Conservation (phyloP, 1,140 invertebrate species). For the Drosophila hydei region DNA sequence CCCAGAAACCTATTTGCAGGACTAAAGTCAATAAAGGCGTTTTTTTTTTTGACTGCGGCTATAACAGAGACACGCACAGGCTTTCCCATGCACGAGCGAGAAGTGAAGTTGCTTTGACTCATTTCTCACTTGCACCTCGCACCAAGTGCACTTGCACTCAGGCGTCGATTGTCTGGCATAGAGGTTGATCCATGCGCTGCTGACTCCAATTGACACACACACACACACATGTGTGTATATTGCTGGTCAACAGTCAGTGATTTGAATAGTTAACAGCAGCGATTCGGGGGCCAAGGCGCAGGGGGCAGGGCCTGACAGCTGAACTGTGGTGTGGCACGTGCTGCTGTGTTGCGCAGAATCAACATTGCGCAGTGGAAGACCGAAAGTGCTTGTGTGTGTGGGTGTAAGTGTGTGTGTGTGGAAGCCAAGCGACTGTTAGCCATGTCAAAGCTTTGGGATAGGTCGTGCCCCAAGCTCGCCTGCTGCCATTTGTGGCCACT, state of each 20-base stretch:
- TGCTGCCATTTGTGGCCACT: neutral
- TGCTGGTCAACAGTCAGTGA: slow-evolving; percentile 70
- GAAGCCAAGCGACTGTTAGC: slow-evolving; percentile 33
- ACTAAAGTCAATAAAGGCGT: slow-evolving; percentile 71
- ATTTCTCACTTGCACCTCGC: slow-evolving; percentile 3
- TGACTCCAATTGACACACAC: slow-evolving; percentile 2
- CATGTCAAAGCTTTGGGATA: slow-evolving; percentile 63
- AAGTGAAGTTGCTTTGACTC: slow-evolving; percentile 25
- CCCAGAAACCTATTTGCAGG: slow-evolving; percentile 76
- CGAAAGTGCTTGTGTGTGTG: slow-evolving; percentile 4
- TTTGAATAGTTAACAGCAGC: slow-evolving; percentile 55
- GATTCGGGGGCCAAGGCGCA: slow-evolving; percentile 8
- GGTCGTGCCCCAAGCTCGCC: slow-evolving; percentile 52
- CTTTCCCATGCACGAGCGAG: slow-evolving; percentile 10
- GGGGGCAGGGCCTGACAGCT: slow-evolving; percentile 46
- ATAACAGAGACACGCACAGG: slow-evolving; percentile 51
- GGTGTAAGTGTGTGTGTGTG: slow-evolving; percentile 30
- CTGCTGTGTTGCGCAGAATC: slow-evolving; percentile 61
- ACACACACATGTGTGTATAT: neutral
- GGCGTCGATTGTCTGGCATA: neutral
- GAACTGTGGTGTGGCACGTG: slow-evolving; percentile 74
- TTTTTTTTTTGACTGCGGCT: slow-evolving; percentile 35
- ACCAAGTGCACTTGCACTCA: slow-evolving; percentile 20
- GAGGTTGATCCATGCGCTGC: slow-evolving; percentile 8
- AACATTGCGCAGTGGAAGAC: slow-evolving; percentile 73